Percentiles rank a stretch among this genome's conserved stretches.
phyloP scores from a whole-genome alignment of 2,113 vertebrate genomes.

The Pyrgilauda ruficollis region DNA sequence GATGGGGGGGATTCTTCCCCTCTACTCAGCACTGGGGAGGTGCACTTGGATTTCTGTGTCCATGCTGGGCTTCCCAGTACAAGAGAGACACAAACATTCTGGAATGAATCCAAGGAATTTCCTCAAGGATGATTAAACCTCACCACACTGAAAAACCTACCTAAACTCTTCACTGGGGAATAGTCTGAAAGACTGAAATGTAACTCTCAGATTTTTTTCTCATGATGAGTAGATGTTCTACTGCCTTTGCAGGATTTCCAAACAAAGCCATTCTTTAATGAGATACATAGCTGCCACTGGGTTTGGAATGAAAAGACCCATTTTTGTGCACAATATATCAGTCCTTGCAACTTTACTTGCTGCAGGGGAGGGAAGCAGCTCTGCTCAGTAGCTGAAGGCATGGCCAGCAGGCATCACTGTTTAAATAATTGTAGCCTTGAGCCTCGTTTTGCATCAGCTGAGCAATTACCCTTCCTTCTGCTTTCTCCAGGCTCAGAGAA shows the following conservation, averaged over 20 bases:
- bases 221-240: not conserved
- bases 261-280: not conserved
- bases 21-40: not conserved
- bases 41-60: not conserved
- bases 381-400: not conserved
- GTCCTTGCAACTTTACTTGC: not conserved
- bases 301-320: not conserved
- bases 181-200: not conserved
- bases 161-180: not conserved
- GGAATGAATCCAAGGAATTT: not conserved
- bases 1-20: not conserved
- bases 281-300: fast-evolving
- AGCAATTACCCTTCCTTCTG: not conserved
- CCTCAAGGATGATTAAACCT: not conserved
- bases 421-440: not conserved
- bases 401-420: not conserved
- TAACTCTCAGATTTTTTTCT: not conserved
- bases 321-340: not conserved
- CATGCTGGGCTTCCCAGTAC: not conserved
- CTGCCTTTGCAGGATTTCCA: not conserved
- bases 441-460: not conserved
- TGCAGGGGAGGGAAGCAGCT: not conserved
- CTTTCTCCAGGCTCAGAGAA: not conserved
- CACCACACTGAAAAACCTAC: not conserved
- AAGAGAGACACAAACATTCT: not conserved